Base-by-base conservation (phyloP, 2,113 vertebrate genomes). In the Acanthochromis polyacanthus region DNA sequence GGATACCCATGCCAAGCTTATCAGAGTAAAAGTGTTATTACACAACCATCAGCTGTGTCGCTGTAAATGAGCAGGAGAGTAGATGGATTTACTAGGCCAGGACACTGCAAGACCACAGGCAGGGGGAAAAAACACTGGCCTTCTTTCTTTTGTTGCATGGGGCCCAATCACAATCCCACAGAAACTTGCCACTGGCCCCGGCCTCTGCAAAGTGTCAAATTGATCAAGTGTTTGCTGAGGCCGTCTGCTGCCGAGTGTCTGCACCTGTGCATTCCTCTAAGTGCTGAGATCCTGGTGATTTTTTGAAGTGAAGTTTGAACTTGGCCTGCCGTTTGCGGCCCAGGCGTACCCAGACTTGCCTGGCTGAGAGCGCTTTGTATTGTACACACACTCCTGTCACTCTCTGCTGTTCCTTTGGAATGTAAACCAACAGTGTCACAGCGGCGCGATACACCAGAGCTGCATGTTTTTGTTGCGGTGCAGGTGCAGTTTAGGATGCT, bases 181-280 rank as follows among this genome's bases (percentile, higher is more conserved):
- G 80, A 83, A 81, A 70, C 86, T 46, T 58, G 82, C 79, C 71
- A 74, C 28, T 75, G 71, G 81, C 82, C 61, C 52, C 2, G 1
- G 68, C 81, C 81, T 8, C 76, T 59, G 59, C 71, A 75, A 74
- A 77, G 61, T 74, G 86, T 90, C 88, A 84, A 16, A 77, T 36
- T 78, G 89, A 90, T 88, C 84, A 84, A 75, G 84, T 76, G 84
- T 78, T 77, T 20, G 76, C 72, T 32, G 55, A 65, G 77, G 82
- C 67, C 55, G 88, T 84, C 75, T 78, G 68, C 80, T 87, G 73
- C 67, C 25, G 83, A 92, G 82, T 84, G 84, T 78, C 82, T 88
- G 83, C 91, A 93, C 91, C 91, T 92, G 91, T 88, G 89, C 87
- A 90, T 93, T 92, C 92, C 90, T 87, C 52, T 36, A 55, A 72